Evolutionary conservation across 2,888 invertebrate species (phyloP).

Genomic region (Salpingus planirostris): DNA sequence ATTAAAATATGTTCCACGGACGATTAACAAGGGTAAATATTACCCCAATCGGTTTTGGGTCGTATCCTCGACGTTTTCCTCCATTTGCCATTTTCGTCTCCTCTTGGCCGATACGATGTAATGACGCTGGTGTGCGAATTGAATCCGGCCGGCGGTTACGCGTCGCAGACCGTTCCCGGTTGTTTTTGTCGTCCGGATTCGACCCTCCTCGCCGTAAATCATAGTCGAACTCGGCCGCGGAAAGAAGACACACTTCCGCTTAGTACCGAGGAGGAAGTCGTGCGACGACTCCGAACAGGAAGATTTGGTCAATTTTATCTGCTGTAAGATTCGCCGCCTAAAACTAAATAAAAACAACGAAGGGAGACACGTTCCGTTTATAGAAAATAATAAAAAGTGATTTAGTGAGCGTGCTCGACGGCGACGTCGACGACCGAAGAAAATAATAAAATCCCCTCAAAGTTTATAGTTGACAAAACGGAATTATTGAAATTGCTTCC

Average conservation of each 20-base stretch:
- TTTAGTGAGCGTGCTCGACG: too few relatives aligned
- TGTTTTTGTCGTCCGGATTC: slow-evolving; percentile 2
- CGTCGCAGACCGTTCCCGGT: slow-evolving; percentile 14
- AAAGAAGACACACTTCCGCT: background rate
- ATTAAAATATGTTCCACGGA: slow-evolving; percentile 34
- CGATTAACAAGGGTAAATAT: slow-evolving; percentile 26
- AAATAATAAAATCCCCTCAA: too few relatives aligned
- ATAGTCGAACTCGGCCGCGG: background rate
- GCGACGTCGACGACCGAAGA: too few relatives aligned
- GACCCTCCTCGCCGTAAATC: too few relatives aligned
- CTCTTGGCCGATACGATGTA: slow-evolving; percentile 1
- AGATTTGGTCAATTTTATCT: slow-evolving; percentile 26
- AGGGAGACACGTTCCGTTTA: slow-evolving; percentile 17
- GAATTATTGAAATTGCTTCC: too few relatives aligned
- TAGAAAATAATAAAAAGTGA: slow-evolving; percentile 9
- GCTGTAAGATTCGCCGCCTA: slow-evolving; percentile 20
- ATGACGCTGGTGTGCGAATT: background rate
- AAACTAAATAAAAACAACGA: slow-evolving; percentile 18
- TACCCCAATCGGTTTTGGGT: slow-evolving; percentile 5
- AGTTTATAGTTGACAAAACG: too few relatives aligned
- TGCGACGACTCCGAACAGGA: slow-evolving; percentile 18
- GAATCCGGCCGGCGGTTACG: slow-evolving; percentile 14
- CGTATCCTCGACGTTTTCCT: slow-evolving; percentile 12
- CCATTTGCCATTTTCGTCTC: slow-evolving; percentile 5
- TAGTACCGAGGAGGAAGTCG: slow-evolving; percentile 9